Base-by-base conservation (phyloP, 2,888 invertebrate species). In the Agonopterix heracliana region DNA sequence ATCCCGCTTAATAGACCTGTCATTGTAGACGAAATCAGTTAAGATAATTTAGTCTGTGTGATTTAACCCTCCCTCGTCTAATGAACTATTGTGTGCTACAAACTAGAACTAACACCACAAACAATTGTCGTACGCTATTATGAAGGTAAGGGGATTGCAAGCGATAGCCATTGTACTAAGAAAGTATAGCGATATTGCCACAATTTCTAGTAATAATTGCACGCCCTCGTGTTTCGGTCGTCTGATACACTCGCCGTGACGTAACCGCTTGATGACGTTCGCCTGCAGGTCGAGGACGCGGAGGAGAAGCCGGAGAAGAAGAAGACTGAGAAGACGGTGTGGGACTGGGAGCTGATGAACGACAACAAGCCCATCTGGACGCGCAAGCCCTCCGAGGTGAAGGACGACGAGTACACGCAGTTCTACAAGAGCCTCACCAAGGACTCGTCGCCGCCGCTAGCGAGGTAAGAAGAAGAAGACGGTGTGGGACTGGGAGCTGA, bases 341-440 rank as follows among this genome's bases (percentile, higher is more conserved):
- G 98, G 97, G 98, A 99, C 76, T 99, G 99, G 99, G 95, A 96
- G 77, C 88, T 97, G 40, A 91, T 99, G 74, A 99, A 99, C 81
- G 96, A 97, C 74, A 95, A 96, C 74, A 99, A 99, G 89, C 99
- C 99, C 12, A 96, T 99, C 75, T 99, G 99, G 99, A 98, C 98
- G 14, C 91, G 98, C 67, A 99, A 98, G 90, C 92, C 85, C 66
- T 67, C 86, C 34, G 97, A 98, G 42, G 96, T 99, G 26, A 87
- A 89, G 5, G 96, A 97, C 53, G 92, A 93, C 9, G 99, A 99
- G 79, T 99, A 99, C 88, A 91, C 92, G 56, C 95, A 96, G 71
- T 99, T 99, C 90, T 99, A 98, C 90, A 97, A 96, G 82, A 93
- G 95, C 34, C 91, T 99, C 63, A 98, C 98, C 47, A 98, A 97